Conservation (phyloP, 2,797 vertebrate genomes). For the Typhlichthys subterraneus region DNA sequence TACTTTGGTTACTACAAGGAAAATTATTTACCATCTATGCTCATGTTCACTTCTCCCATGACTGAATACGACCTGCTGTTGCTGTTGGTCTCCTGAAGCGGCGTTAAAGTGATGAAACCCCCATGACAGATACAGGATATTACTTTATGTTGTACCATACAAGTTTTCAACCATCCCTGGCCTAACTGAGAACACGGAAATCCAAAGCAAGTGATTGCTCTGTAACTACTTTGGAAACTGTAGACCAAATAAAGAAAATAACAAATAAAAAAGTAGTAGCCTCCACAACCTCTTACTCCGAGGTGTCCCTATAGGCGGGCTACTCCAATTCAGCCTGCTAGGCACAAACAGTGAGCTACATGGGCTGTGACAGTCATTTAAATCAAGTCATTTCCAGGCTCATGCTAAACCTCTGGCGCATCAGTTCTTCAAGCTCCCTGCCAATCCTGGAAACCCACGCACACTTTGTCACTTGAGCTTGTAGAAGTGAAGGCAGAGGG, state of each 20-base stretch:
- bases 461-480: background rate
- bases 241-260: conserved; percentile 21
- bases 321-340: conserved; percentile 22
- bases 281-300: conserved; percentile 18
- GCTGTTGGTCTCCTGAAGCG: no score
- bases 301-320: conserved; percentile 19
- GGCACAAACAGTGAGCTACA: conserved; percentile 32
- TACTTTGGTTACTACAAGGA: no score
- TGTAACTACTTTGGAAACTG: no score
- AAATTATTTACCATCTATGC: no score
- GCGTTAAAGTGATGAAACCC: no score
- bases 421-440: conserved; percentile 4
- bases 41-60: no score
- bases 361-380: conserved; percentile 53
- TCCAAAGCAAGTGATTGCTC: no score
- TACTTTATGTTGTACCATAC: no score
- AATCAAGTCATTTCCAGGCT: conserved; percentile 39
- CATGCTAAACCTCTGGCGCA: background rate
- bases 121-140: no score
- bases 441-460: conserved; percentile 15
- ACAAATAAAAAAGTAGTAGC: conserved; percentile 24
- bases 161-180: no score
- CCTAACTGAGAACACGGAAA: no score
- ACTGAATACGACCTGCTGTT: no score
- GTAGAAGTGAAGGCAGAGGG: background rate